Base-by-base conservation (phyloP, 37 sponge, comb jelly and placozoan genomes). In the Agelas oroides region DNA sequence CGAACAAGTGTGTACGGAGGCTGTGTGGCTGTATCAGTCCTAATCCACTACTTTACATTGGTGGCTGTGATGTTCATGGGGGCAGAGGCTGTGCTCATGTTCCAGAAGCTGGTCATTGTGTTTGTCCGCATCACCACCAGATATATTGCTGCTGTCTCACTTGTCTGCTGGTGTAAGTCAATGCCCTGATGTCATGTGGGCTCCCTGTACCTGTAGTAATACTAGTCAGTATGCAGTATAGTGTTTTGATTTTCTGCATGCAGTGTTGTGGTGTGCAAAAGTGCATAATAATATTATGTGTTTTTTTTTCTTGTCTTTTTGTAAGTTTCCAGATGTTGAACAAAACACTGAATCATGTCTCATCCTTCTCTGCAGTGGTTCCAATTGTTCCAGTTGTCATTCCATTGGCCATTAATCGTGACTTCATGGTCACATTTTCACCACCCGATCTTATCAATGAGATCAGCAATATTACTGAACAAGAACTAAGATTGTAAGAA, bases 31-130 rank as follows among this genome's bases (percentile, higher is more conserved):
- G 73, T 78, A 8, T 77, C 76, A 39, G 81, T 78, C 17, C 61
- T 87, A 24, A 32, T 85, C 32, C 86, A 85, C 86, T 85, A 84
- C 85, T 84, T 84, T 65, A 73, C 66, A 21, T 52, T 84, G 55
- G 74, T 60, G 8, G 63, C 53, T 0, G 37, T 56, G 46, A 72
- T 73, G 76, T 84, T 76, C 76, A 84, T 77, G 77, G 85, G 65
- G 23, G 73, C 41, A 14, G 65, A 78, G 55, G 76, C 85, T 30
- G 28, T 86, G 46, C 58, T 77, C 23, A 75, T 80, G 64, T 70
- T 77, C 59, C 74, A 77, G 70, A 77, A 77, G 63, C 64, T 87
- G 24, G 62, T 80, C 71, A 53, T 80, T 20, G 81, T 87, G 14
- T 87, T 87, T 69, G 38, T 66, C 71, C 55, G 60, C 14, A 57